Conservation (phyloP, 1,140 invertebrate species). For the Drosophila rufa region DNA sequence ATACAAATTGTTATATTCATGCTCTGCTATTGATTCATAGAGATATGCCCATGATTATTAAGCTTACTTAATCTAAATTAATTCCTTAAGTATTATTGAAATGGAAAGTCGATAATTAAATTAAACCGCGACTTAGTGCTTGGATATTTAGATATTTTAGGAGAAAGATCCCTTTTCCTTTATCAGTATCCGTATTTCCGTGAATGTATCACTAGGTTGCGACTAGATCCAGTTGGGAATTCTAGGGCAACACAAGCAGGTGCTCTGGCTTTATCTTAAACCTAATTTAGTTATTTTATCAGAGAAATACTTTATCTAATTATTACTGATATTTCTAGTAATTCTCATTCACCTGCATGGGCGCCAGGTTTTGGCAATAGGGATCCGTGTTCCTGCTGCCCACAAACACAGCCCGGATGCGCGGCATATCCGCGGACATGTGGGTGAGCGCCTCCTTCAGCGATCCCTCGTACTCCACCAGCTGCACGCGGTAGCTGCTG, state of each 20-base stretch:
- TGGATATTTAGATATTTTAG: too few relatives aligned
- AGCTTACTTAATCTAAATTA: not conserved
- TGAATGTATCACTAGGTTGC: too few relatives aligned
- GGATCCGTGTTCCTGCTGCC: constrained; percentile 95
- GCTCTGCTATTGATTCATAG: not conserved
- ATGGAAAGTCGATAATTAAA: not conserved
- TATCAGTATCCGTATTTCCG: not conserved
- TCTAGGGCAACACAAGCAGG: not conserved
- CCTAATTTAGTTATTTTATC: not conserved
- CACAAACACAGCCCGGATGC: constrained; percentile 94
- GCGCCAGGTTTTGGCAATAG: constrained; percentile 88
- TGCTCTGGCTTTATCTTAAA: not conserved
- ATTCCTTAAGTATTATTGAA: fast-evolving
- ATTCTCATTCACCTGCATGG: constrained; percentile 88
- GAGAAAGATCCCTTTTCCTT: not conserved
- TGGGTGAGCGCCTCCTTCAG: constrained; percentile 90
- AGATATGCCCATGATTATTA: not conserved
- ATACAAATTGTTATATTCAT: not conserved
- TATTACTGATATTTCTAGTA: too few relatives aligned
- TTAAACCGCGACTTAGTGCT: not conserved
- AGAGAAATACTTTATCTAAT: not conserved
- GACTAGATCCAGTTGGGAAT: not conserved
- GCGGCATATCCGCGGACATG: constrained; percentile 88
- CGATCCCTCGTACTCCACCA: constrained; percentile 89
- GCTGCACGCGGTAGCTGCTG: constrained; percentile 90